A percentile compares a stretch with the other conserved stretches of the same genome.
Conservation (phyloP, 2,888 invertebrate species). For the Perizoma affinitatum region DNA sequence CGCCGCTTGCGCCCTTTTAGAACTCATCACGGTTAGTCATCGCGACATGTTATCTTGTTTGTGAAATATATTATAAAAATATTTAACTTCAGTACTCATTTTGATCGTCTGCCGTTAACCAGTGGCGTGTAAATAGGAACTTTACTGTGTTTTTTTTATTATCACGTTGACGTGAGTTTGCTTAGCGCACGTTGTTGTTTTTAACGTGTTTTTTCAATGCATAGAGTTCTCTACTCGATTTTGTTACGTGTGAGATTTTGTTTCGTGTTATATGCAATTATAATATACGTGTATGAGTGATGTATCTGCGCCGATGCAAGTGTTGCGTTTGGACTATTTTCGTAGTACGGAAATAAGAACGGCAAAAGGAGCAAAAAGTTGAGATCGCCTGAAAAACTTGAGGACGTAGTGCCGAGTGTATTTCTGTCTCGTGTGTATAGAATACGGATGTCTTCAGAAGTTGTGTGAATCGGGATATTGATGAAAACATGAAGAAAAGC, state of each 20-base stretch:
- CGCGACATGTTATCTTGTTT: slow-evolving; percentile 57
- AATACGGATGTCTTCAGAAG: slow-evolving; percentile 61
- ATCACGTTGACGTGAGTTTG: slow-evolving; percentile 50
- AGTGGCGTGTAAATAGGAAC: slow-evolving; percentile 46
- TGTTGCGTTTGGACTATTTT: slow-evolving; percentile 81
- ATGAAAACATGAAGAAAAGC: slow-evolving; percentile 73
- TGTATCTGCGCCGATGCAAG: slow-evolving; percentile 77
- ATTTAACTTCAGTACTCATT: slow-evolving; percentile 58
- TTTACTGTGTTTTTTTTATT: slow-evolving; percentile 48
- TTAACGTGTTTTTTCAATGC: neutral
- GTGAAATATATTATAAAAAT: slow-evolving; percentile 51
- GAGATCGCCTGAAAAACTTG: slow-evolving; percentile 78
- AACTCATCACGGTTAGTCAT: slow-evolving; percentile 48
- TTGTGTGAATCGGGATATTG: slow-evolving; percentile 51
- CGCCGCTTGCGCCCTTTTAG: slow-evolving; percentile 50
- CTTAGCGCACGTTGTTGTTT: slow-evolving; percentile 40
- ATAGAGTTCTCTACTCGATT: too few relatives aligned
- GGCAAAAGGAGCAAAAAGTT: slow-evolving; percentile 82
- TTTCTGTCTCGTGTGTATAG: slow-evolving; percentile 71
- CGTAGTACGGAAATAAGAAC: slow-evolving; percentile 84
- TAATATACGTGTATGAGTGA: slow-evolving; percentile 63
- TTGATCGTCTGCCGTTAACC: slow-evolving; percentile 50
- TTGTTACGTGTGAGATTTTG: slow-evolving; percentile 32
- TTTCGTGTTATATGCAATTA: slow-evolving; percentile 35
- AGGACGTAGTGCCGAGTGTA: slow-evolving; percentile 77